phyloP scores from a whole-genome alignment of 2,888 invertebrate species.

The Pelosia muscerda region DNA sequence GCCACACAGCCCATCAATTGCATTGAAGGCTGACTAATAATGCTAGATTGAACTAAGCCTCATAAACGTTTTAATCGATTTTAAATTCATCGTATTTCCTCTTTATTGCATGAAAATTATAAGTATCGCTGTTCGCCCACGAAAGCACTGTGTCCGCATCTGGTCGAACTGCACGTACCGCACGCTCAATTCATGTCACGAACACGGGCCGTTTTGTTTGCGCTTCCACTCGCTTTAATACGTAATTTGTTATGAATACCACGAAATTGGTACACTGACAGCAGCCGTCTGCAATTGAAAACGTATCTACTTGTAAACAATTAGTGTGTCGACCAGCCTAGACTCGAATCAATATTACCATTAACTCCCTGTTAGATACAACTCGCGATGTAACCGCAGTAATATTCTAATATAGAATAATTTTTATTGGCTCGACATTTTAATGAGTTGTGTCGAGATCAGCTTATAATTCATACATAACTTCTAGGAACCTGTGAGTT shows the following conservation, averaged over 20 bases:
- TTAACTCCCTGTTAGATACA: background rate
- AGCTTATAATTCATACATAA: too few relatives aligned
- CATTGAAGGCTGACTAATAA: too few relatives aligned
- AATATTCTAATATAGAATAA: background rate
- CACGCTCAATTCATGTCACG: slow-evolving; percentile 82
- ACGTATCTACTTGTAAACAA: slow-evolving; percentile 74
- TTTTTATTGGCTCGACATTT: background rate
- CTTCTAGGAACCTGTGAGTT: too few relatives aligned
- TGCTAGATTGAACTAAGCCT: too few relatives aligned
- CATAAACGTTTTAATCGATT: background rate
- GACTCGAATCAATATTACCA: background rate
- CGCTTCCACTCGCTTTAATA: slow-evolving; percentile 85
- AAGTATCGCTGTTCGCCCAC: slow-evolving; percentile 37
- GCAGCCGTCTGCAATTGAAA: slow-evolving; percentile 79
- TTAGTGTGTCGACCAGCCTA: slow-evolving; percentile 31
- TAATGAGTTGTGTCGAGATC: background rate
- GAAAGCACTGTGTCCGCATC: slow-evolving; percentile 51
- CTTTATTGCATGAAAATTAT: background rate
- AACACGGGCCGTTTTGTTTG: slow-evolving; percentile 83
- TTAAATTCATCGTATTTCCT: background rate
- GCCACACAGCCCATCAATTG: too few relatives aligned
- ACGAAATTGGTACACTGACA: slow-evolving; percentile 83
- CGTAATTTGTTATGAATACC: slow-evolving; percentile 86
- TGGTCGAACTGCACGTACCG: slow-evolving; percentile 60
- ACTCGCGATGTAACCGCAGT: background rate